Conservation (phyloP, 2,113 vertebrate genomes). For the Scatophagus argus region DNA sequence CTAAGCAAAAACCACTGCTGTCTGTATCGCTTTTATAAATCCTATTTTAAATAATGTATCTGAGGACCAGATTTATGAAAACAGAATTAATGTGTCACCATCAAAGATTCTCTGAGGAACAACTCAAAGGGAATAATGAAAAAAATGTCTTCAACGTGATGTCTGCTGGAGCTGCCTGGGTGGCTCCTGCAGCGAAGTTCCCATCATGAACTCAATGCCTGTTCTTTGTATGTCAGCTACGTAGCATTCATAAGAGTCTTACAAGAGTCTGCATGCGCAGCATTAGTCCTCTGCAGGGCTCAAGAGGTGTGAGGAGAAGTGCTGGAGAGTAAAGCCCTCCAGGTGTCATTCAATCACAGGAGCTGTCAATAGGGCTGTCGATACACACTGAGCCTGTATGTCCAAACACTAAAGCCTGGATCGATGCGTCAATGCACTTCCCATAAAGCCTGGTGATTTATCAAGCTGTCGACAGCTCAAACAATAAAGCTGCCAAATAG, state of each 20-base stretch:
- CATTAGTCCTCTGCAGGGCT: not conserved
- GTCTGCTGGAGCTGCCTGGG: conserved; percentile 20
- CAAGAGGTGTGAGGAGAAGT: not conserved
- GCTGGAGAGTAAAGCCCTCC: conserved; percentile 20
- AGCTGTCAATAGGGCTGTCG: conserved; percentile 57
- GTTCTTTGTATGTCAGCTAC: conserved; percentile 27
- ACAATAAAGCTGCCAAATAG: conserved; percentile 74
- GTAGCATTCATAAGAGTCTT: not conserved
- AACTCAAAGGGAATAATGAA: conserved; percentile 42
- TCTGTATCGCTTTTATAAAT: conserved; percentile 5
- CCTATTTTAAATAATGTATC: conserved; percentile 26
- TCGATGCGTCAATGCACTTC: conserved; percentile 59
- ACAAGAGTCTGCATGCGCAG: not conserved
- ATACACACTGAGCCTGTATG: conserved; percentile 56
- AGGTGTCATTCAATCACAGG: conserved; percentile 57
- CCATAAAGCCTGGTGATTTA: conserved; percentile 68
- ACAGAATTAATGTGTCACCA: conserved; percentile 5
- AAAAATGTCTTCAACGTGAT: not conserved
- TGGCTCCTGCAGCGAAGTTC: conserved; percentile 34
- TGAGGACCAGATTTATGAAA: conserved; percentile 12
- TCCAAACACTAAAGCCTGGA: conserved; percentile 62
- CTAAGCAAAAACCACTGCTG: not conserved
- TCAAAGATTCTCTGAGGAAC: conserved; percentile 19
- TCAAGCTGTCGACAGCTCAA: conserved; percentile 48
- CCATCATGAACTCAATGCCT: conserved; percentile 27